A percentile compares a stretch with the other conserved stretches of the same genome.
Conservation (phyloP, 2,888 invertebrate genomes). For the Cyclophora albipunctata region DNA sequence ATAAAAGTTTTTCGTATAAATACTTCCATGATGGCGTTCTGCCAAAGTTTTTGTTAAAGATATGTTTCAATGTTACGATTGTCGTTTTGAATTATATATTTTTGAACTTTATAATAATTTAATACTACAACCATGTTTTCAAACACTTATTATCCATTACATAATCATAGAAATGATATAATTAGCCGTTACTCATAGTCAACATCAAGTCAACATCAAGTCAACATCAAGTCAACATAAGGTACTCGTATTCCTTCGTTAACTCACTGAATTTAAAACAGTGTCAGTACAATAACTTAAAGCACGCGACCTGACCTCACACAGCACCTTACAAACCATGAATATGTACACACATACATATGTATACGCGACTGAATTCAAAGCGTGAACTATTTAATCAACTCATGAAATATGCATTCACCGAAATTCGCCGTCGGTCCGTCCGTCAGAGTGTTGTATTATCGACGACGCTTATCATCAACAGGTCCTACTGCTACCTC, state of each 20-base stretch:
- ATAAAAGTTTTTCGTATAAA: slow-evolving; percentile 14
- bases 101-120: no score
- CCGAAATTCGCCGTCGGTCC: slow-evolving; percentile 67
- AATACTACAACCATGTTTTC: no score
- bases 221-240: no score
- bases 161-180: no score
- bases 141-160: no score
- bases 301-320: slow-evolving; percentile 20
- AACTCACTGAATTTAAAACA: no score
- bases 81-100: no score
- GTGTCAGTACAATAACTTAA: slow-evolving; percentile 1
- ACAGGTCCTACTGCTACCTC: slow-evolving; percentile 69
- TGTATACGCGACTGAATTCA: slow-evolving; percentile 46
- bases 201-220: no score
- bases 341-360: slow-evolving; percentile 32
- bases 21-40: slow-evolving; percentile 6
- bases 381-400: slow-evolving; percentile 73
- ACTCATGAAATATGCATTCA: slow-evolving; percentile 73
- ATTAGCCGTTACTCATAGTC: no score
- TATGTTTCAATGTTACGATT: no score
- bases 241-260: no score
- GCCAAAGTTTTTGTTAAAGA: background rate
- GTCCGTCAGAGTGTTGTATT: slow-evolving; percentile 65
- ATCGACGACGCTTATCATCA: slow-evolving; percentile 73
- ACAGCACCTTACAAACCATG: slow-evolving; percentile 29